Evolutionary conservation across 2,113 vertebrate genomes (phyloP).

Genomic region (Reinhardtius hippoglossoides): DNA sequence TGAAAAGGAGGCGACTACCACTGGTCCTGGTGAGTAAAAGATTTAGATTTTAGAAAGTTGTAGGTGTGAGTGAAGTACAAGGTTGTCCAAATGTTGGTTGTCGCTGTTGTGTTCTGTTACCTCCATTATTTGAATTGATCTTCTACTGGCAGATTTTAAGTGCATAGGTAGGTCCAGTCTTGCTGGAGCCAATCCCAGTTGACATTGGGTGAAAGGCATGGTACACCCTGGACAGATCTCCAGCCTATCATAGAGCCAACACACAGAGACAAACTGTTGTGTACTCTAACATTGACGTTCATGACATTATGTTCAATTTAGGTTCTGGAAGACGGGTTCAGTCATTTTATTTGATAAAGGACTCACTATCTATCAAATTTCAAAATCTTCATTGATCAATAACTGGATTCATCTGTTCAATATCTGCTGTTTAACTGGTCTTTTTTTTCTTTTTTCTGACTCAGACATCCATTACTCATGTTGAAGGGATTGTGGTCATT

Average conservation of each 20-base stretch:
- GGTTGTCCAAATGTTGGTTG: not conserved
- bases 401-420: not conserved
- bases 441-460: not conserved
- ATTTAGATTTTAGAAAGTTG: not conserved
- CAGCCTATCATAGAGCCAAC: too few species aligned
- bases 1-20: constrained; percentile 10
- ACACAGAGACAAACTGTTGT: too few species aligned
- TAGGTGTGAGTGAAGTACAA: not conserved
- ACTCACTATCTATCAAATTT: not conserved
- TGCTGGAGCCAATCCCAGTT: too few species aligned
- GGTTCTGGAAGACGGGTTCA: too few species aligned
- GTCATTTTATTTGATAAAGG: not conserved
- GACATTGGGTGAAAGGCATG: too few species aligned
- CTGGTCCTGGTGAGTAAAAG: constrained; percentile 53
- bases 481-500: not conserved
- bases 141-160: too few species aligned
- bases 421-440: not conserved
- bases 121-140: too few species aligned
- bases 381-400: not conserved
- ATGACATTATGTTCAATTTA: too few species aligned
- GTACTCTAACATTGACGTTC: too few species aligned
- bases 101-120: too few species aligned
- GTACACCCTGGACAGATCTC: too few species aligned
- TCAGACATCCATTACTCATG: constrained; percentile 45
- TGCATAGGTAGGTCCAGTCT: too few species aligned